Percentiles rank a stretch among this genome's conserved stretches.
Evolutionary conservation across 2,888 invertebrate genomes (phyloP).

Genomic region (Brenthis ino): DNA sequence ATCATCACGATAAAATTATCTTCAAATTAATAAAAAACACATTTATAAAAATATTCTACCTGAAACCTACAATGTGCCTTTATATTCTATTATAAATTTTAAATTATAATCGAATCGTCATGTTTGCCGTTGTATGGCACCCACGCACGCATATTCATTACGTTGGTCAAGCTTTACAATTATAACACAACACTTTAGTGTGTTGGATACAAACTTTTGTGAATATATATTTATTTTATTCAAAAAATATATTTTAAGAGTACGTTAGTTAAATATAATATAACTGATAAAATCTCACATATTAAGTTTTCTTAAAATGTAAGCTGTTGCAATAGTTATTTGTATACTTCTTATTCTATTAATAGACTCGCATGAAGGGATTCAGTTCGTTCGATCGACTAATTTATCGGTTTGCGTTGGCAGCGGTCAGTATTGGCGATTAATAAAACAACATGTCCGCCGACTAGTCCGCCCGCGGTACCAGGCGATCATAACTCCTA

Average conservation of each 20-base stretch:
- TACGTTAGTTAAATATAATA: no score
- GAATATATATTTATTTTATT: no score
- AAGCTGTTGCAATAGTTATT: conserved; percentile 28
- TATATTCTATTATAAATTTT: conserved; percentile 22
- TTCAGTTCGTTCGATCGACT: conserved; percentile 33
- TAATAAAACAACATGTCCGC: conserved; percentile 71
- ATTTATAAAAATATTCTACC: conserved; percentile 42
- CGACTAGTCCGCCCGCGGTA: conserved; percentile 64
- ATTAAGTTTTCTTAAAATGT: not conserved
- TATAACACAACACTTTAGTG: not conserved
- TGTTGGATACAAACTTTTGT: not conserved
- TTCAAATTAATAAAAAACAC: conserved; percentile 56
- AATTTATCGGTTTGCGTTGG: conserved; percentile 39
- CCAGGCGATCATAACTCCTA: conserved; percentile 66
- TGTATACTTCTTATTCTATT: conserved; percentile 36
- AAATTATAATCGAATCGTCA: conserved; percentile 5
- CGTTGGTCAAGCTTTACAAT: no score
- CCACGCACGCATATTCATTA: conserved; percentile 2
- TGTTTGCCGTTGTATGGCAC: conserved; percentile 9
- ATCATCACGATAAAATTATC: conserved; percentile 53
- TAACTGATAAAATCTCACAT: no score
- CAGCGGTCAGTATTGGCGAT: conserved; percentile 49
- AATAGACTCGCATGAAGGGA: conserved; percentile 26
- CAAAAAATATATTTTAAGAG: no score
- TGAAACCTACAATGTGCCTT: conserved; percentile 31